phyloP scores from a whole-genome alignment of 2,113 vertebrate species.

The Hirundichthys speculiger region DNA sequence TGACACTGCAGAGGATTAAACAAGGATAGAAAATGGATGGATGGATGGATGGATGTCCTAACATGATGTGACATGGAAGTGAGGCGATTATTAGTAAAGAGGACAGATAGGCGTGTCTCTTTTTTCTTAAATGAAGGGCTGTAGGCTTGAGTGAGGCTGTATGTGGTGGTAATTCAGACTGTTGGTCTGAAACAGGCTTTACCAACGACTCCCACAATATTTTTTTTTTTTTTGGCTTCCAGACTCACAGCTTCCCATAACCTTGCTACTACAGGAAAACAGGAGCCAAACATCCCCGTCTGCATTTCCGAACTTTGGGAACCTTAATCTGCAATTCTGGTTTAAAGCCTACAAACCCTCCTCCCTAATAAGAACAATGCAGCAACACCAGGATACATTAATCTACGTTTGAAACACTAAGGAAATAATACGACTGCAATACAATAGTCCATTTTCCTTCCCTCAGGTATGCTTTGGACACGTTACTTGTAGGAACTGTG shows the following conservation, averaged over 20 bases:
- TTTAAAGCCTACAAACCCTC: constrained; percentile 43
- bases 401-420: constrained; percentile 76
- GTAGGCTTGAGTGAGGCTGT: too few relatives aligned
- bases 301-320: constrained; percentile 62
- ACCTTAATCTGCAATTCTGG: constrained; percentile 49
- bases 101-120: too few relatives aligned
- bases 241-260: constrained; percentile 52
- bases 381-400: constrained; percentile 74
- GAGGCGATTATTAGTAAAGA: too few relatives aligned
- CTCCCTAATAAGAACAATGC: constrained; percentile 71
- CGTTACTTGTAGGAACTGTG: constrained; percentile 9
- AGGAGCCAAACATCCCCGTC: constrained; percentile 60
- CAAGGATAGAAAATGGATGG: too few relatives aligned
- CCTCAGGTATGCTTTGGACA: constrained; percentile 58
- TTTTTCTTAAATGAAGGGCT: too few relatives aligned
- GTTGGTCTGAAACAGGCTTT: background rate
- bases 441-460: constrained; percentile 77
- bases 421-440: constrained; percentile 81
- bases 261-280: constrained; percentile 58
- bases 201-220: constrained; percentile 8
- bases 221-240: background rate
- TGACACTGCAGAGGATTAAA: too few relatives aligned
- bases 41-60: too few relatives aligned
- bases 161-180: too few relatives aligned
- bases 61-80: too few relatives aligned